Percentiles rank a stretch among this genome's conserved stretches.
phyloP scores from a whole-genome alignment of 2,113 vertebrate genomes.

The Mus musculus region DNA sequence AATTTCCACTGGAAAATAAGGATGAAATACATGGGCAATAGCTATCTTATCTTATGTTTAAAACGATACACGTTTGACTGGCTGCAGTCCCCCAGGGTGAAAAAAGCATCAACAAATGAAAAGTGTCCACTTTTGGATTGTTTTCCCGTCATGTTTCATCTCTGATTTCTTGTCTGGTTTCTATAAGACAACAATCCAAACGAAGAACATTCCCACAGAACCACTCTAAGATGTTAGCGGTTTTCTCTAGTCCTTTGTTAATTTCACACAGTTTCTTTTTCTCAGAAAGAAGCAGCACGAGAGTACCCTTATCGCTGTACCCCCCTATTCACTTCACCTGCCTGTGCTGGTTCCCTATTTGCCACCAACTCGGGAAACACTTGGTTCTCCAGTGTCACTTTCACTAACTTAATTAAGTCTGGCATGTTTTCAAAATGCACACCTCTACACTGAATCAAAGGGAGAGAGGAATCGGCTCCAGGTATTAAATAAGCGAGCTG shows the following conservation, averaged over 20 bases:
- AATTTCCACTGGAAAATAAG: neutral
- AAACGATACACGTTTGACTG: neutral
- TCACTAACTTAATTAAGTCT: neutral
- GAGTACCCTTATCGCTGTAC: neutral
- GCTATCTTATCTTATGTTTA: neutral
- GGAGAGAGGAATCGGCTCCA: neutral
- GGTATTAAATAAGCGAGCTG: neutral
- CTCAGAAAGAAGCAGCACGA: neutral
- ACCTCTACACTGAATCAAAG: neutral
- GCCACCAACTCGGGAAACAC: neutral
- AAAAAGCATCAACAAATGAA: neutral
- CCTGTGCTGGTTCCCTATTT: neutral
- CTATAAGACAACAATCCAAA: neutral
- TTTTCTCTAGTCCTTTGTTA: constrained; percentile 15
- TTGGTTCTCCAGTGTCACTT: neutral
- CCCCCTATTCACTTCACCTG: neutral
- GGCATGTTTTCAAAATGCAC: neutral
- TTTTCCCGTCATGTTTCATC: constrained; percentile 7
- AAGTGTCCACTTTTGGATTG: neutral
- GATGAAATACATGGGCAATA: neutral
- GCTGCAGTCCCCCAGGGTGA: neutral
- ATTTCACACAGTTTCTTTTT: neutral
- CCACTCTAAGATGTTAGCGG: neutral
- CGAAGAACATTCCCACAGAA: neutral
- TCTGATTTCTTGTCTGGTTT: constrained; percentile 23